A percentile compares a stretch with the other conserved stretches of the same genome.
Evolutionary conservation across 2,888 invertebrate species (phyloP).

Genomic region (Drosophila seclusa): DNA sequence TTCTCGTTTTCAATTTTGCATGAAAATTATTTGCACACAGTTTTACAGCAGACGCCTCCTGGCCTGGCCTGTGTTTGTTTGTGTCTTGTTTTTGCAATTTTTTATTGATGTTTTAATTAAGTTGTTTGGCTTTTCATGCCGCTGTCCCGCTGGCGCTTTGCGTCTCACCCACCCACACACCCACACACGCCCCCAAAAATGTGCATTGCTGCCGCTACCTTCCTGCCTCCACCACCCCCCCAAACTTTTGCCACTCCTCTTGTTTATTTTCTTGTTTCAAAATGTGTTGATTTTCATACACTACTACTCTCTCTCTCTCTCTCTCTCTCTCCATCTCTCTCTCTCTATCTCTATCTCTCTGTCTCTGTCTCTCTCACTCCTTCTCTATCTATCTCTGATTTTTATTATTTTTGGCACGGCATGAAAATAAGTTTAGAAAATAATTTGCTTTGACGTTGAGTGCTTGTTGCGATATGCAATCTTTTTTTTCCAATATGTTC

Average conservation of each 20-base stretch:
- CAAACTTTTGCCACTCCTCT: constrained; percentile 5
- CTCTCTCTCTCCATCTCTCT: too few relatives aligned
- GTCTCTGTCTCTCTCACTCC: background rate
- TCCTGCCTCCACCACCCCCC: background rate
- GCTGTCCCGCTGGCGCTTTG: background rate
- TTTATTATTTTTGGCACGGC: constrained; percentile 80
- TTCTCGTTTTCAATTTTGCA: constrained; percentile 57
- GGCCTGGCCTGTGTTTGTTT: constrained; percentile 13
- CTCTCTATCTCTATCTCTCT: too few relatives aligned
- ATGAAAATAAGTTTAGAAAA: constrained; percentile 79
- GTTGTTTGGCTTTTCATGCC: constrained; percentile 62
- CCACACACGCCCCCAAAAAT: constrained; percentile 12
- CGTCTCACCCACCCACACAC: background rate
- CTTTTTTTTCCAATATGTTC: constrained; percentile 15
- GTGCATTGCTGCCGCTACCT: constrained; percentile 10
- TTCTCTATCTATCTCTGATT: constrained; percentile 17
- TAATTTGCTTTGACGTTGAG: constrained; percentile 80
- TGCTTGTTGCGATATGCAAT: constrained; percentile 76
- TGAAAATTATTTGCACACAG: constrained; percentile 57
- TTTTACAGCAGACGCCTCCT: constrained; percentile 45
- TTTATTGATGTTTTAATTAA: constrained; percentile 81
- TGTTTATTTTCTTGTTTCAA: constrained; percentile 31
- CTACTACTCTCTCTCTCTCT: background rate
- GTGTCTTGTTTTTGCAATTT: constrained; percentile 67
- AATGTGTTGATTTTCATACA: constrained; percentile 46